Evolutionary conservation across 2,888 invertebrate genomes (phyloP), one percentile per base, ranked within the genome.

Genomic region (Spodoptera picta): DNA sequence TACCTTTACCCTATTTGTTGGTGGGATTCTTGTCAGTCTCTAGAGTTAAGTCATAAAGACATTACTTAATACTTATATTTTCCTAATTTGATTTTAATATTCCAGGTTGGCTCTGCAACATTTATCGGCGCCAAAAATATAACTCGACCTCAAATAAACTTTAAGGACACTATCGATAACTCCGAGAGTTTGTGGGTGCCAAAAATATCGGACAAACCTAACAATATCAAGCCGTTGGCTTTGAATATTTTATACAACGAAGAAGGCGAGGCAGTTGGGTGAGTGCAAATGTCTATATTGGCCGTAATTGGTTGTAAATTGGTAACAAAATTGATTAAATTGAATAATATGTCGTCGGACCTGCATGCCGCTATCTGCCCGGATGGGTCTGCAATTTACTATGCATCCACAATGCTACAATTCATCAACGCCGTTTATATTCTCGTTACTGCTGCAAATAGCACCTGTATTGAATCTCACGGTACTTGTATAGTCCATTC

Each of bases 91-190:
- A 19, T 7, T 42, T 62, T 56, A 24, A 51, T 54, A 58, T 80
- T 81, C 6, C 75, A 92, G 90, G 74, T 88, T 60, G 90, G 90
- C 7, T 80, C 95, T 2, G 89, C 96, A 36, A 94, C 95, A 62
- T 90, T 97, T 11, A 91, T 97, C 47, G 96, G 97, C 0, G 97
- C 96, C 0, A 96, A 96, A 85, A 97, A 97, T 87, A 95, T 98
- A 64, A 94, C 96, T 23, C 95, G 98, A 58, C 99, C 99, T 0
- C 99, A 99, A 89, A 90, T 97, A 19, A 95, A 95, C 73, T 99
- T 99, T 85, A 97, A 97, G 83, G 97, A 97, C 75, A 96, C 97
- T 74, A 96, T 99, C 41, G 98, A 99, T 85, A 99, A 99, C 85
- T 96, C 96, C 3, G 90, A 95, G 5, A 95, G 92, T 56, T 96